Evolutionary conservation across 1,140 invertebrate genomes (phyloP).

Genomic region (Cataglyphis hispanica): DNA sequence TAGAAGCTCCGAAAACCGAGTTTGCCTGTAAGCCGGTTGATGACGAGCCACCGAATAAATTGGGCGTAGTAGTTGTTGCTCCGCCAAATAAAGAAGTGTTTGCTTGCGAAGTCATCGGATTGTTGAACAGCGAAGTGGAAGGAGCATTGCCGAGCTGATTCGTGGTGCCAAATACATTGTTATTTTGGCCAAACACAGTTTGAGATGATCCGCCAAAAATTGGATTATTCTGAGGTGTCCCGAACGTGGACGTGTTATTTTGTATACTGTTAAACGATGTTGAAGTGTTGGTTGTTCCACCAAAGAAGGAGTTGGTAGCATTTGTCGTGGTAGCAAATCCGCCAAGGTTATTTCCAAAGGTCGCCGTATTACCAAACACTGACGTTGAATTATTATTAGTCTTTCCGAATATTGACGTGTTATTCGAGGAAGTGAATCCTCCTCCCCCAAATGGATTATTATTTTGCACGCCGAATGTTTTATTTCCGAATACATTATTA

Average conservation of each 20-base stretch:
- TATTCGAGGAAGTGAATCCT: slow-evolving; percentile 62
- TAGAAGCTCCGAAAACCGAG: slow-evolving; percentile 65
- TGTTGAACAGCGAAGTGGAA: slow-evolving; percentile 72
- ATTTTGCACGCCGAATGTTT: slow-evolving; percentile 66
- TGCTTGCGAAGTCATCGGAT: slow-evolving; percentile 61
- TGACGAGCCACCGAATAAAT: slow-evolving; percentile 59
- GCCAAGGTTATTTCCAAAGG: slow-evolving; percentile 74
- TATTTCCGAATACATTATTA: slow-evolving; percentile 76
- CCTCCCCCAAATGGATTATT: slow-evolving; percentile 74
- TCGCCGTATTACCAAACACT: slow-evolving; percentile 72
- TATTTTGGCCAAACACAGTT: slow-evolving; percentile 77
- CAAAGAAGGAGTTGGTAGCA: slow-evolving; percentile 75
- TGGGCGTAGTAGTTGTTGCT: slow-evolving; percentile 57
- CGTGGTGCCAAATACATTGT: slow-evolving; percentile 75
- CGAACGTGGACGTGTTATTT: slow-evolving; percentile 69
- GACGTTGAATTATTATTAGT: slow-evolving; percentile 72
- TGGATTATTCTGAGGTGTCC: slow-evolving; percentile 53
- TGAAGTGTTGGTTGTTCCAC: slow-evolving; percentile 63
- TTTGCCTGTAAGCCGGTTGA: slow-evolving; percentile 61
- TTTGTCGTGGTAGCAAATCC: slow-evolving; percentile 60
- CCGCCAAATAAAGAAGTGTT: slow-evolving; percentile 63
- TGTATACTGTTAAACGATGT: slow-evolving; percentile 72
- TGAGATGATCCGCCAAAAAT: slow-evolving; percentile 78
- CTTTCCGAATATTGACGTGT: slow-evolving; percentile 75
- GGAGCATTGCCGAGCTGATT: slow-evolving; percentile 64